A percentile compares a stretch with the other conserved stretches of the same genome.
These are phyloP conservation scores for Sarcophilus harrisii DNA, from an alignment of 2,797 vertebrate genomes.

Conservation along the genomic window DNA sequence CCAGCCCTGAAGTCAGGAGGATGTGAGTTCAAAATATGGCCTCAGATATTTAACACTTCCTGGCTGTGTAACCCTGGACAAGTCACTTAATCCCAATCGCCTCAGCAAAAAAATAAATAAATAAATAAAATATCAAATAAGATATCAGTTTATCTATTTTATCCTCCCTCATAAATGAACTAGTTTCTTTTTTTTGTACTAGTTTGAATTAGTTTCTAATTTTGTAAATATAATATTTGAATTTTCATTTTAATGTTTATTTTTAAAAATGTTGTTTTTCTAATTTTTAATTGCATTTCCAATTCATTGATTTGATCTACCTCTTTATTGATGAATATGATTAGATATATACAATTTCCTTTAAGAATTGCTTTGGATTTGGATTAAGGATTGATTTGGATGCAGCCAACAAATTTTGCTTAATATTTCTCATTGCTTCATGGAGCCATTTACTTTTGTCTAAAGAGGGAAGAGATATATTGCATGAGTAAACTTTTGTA, in stretches of 20 bases:
- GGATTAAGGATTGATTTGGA: no score
- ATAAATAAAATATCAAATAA: no score
- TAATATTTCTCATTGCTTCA: neutral
- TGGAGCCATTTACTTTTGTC: neutral
- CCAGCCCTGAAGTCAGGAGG: no score
- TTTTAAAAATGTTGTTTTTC: neutral
- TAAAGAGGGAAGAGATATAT: neutral
- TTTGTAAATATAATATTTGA: neutral
- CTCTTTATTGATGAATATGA: neutral
- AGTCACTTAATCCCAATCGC: no score
- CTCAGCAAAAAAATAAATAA: no score
- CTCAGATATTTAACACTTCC: no score
- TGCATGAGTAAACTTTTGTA: neutral
- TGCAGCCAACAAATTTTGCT: neutral
- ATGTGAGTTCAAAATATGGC: no score
- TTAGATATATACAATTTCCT: neutral
- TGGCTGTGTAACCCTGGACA: no score
- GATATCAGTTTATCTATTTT: neutral
- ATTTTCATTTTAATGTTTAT: neutral
- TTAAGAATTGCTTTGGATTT: neutral
- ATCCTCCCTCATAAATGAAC: neutral
- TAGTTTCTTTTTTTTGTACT: neutral
- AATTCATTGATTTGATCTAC: neutral
- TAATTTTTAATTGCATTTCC: neutral
- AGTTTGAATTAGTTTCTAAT: neutral